Evolutionary conservation across 2,888 invertebrate genomes (phyloP).

Genomic region (Antheraea yamamai): DNA sequence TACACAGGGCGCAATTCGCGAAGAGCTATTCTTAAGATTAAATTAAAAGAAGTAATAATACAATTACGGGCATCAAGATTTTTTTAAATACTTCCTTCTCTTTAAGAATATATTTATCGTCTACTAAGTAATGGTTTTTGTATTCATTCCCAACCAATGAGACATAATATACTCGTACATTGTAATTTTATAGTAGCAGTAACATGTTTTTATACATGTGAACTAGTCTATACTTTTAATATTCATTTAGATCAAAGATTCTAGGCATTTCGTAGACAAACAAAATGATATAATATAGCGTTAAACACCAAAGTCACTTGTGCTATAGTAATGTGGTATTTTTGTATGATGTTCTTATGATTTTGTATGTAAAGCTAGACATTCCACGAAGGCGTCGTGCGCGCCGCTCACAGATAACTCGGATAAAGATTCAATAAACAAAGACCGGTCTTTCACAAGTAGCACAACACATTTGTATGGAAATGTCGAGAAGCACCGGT

Average conservation of each 20-base stretch:
- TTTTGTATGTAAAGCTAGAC: constrained; percentile 6
- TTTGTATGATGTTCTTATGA: neutral
- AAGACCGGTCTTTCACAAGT: constrained; percentile 55
- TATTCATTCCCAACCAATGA: too few relatives aligned
- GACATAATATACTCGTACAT: too few relatives aligned
- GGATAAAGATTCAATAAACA: constrained; percentile 44
- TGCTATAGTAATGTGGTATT: neutral
- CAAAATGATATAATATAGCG: neutral
- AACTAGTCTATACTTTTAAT: neutral
- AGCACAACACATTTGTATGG: constrained; percentile 60
- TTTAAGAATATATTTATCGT: too few relatives aligned
- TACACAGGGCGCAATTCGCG: too few relatives aligned
- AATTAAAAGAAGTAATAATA: too few relatives aligned
- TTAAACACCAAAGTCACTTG: too few relatives aligned
- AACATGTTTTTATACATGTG: too few relatives aligned
- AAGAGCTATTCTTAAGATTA: too few relatives aligned
- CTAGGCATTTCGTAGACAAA: neutral
- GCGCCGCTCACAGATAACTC: neutral
- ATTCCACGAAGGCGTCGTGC: neutral
- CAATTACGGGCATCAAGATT: too few relatives aligned
- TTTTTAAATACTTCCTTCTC: too few relatives aligned
- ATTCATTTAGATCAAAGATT: neutral
- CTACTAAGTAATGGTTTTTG: too few relatives aligned
- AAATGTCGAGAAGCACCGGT: constrained; percentile 43
- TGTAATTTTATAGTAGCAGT: too few relatives aligned